Conservation (phyloP, 1,140 invertebrate genomes). For the Gonioctena quinquepunctata region DNA sequence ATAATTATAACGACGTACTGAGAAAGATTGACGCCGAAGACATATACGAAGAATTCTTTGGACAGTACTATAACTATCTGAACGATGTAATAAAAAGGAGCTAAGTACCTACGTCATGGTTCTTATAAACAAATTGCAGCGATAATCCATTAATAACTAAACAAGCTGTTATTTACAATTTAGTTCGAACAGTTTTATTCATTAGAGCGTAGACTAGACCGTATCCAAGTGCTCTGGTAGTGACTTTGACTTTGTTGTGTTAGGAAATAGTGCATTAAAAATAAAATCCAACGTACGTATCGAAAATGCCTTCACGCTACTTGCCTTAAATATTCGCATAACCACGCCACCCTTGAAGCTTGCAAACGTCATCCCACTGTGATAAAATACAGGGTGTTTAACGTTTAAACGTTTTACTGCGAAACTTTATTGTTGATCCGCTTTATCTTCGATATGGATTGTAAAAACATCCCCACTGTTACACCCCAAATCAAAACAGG, state of each 20-base stretch:
- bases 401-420: background rate
- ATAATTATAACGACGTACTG: slow-evolving; percentile 12
- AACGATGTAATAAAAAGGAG: slow-evolving; percentile 8
- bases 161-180: slow-evolving; percentile 25
- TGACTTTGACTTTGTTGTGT: slow-evolving; percentile 13
- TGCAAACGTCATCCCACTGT: slow-evolving; percentile 21
- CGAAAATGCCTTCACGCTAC: slow-evolving; percentile 17
- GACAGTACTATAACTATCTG: slow-evolving; percentile 34
- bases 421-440: background rate
- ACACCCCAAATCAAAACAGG: slow-evolving; percentile 35
- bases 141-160: slow-evolving; percentile 19
- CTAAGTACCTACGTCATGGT: slow-evolving; percentile 5
- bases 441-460: slow-evolving; percentile 33
- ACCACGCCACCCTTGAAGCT: slow-evolving; percentile 13
- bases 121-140: slow-evolving; percentile 12
- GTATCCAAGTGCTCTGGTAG: slow-evolving; percentile 2
- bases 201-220: background rate
- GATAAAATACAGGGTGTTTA: slow-evolving; percentile 26
- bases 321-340: slow-evolving; percentile 15
- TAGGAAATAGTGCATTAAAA: background rate
- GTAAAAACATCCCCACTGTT: slow-evolving; percentile 30
- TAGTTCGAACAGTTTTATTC: slow-evolving; percentile 3
- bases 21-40: slow-evolving; percentile 13
- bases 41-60: slow-evolving; percentile 39
- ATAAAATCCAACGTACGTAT: slow-evolving; percentile 9